Evolutionary conservation across 2,113 vertebrate species (phyloP).

Genomic region (Chitala chitala): DNA sequence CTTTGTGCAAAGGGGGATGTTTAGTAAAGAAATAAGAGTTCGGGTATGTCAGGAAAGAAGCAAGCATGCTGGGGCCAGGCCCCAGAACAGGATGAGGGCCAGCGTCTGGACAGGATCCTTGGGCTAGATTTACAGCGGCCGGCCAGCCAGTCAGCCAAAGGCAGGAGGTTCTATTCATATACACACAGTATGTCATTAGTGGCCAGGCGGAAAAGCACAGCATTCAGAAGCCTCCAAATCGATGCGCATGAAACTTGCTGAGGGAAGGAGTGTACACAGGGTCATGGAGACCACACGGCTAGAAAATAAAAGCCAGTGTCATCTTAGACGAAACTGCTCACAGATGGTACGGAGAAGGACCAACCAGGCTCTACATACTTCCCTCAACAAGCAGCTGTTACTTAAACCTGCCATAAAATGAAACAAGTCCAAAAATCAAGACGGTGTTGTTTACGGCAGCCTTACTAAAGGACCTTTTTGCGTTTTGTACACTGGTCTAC

Average conservation of each 20-base stretch:
- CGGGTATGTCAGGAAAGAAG: neutral
- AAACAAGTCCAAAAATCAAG: neutral
- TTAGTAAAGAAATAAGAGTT: neutral
- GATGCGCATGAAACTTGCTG: neutral
- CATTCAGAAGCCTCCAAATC: constrained; percentile 17
- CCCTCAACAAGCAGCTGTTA: neutral
- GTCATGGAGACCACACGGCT: neutral
- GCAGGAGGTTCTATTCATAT: neutral
- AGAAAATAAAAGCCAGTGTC: neutral
- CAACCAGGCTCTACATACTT: neutral
- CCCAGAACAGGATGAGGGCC: neutral
- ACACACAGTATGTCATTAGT: neutral
- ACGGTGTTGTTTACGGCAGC: neutral
- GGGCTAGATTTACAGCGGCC: neutral
- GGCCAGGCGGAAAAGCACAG: neutral
- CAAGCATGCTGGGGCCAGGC: neutral
- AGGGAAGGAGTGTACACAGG: neutral
- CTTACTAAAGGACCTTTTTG: neutral
- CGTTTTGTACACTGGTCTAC: neutral
- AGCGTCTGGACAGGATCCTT: neutral
- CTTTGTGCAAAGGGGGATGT: neutral
- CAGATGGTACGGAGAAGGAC: neutral
- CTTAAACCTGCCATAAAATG: neutral
- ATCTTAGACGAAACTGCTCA: neutral
- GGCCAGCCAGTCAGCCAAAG: no score